These are phyloP conservation scores for Psittacula echo DNA, from an alignment of 2,797 vertebrate species.

Conservation along the genomic window DNA sequence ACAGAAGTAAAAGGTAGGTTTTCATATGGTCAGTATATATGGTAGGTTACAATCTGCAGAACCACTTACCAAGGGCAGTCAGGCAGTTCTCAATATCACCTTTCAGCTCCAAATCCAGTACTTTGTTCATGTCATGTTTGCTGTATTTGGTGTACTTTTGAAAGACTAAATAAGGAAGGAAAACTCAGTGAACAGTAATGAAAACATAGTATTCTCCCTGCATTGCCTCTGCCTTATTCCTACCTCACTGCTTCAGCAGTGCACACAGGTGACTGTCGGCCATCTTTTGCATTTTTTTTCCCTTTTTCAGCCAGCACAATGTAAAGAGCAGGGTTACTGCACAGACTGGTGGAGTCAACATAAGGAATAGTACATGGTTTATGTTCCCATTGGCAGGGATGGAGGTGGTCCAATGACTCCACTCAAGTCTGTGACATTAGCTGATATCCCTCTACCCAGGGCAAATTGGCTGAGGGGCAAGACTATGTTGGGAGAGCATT, in stretches of 20 bases:
- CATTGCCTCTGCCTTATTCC: not conserved
- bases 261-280: not conserved
- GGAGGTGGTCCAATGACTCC: not conserved
- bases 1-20: not conserved
- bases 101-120: conserved; percentile 80
- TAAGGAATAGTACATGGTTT: accelerated
- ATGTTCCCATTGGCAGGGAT: not conserved
- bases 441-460: not conserved
- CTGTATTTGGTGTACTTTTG: conserved; percentile 80
- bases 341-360: accelerated
- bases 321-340: not conserved
- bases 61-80: conserved; percentile 77
- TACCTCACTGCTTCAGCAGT: not conserved
- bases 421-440: not conserved
- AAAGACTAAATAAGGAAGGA: conserved; percentile 71
- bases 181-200: not conserved
- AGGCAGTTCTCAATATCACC: conserved; percentile 82
- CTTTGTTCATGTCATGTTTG: conserved; percentile 80
- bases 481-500: not conserved
- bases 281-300: not conserved
- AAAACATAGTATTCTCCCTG: not conserved
- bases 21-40: not conserved
- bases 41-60: not conserved
- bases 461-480: not conserved
- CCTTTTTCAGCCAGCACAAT: not conserved